Evolutionary conservation across 92 coral and sea anemone species (phyloP).

Genomic region (Umimayanthus kanabou): DNA sequence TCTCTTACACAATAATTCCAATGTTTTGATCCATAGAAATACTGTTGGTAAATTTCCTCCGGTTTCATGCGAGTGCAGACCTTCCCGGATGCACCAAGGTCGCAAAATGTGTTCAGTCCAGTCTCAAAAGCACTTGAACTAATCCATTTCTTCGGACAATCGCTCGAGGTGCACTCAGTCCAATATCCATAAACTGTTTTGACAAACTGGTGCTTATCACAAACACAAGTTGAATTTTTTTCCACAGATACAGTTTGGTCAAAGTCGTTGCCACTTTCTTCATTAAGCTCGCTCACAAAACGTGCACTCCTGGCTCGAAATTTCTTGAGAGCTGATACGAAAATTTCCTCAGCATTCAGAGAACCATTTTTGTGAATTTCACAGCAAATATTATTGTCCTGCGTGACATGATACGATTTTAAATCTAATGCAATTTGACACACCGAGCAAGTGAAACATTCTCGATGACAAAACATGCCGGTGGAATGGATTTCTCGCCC

Average conservation of each 20-base stretch:
- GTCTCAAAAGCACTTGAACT: slow-evolving; percentile 47
- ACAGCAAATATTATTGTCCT: slow-evolving; percentile 26
- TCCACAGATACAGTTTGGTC: neutral
- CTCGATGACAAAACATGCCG: slow-evolving; percentile 30
- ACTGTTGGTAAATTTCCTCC: slow-evolving; percentile 79
- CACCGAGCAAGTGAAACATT: slow-evolving; percentile 39
- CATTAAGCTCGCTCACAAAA: neutral
- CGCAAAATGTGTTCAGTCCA: slow-evolving; percentile 54
- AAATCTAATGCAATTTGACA: slow-evolving; percentile 38
- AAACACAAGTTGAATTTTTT: slow-evolving; percentile 37
- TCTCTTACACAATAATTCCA: slow-evolving; percentile 88
- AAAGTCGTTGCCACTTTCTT: neutral
- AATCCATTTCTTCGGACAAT: slow-evolving; percentile 57
- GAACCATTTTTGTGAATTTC: slow-evolving; percentile 26
- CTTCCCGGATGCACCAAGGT: slow-evolving; percentile 59
- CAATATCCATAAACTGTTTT: slow-evolving; percentile 58
- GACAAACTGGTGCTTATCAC: slow-evolving; percentile 62
- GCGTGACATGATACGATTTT: slow-evolving; percentile 27
- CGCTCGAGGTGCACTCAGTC: slow-evolving; percentile 66
- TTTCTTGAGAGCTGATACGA: slow-evolving; percentile 32
- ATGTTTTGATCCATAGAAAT: slow-evolving; percentile 91
- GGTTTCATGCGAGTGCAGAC: slow-evolving; percentile 51
- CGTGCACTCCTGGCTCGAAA: slow-evolving; percentile 3
- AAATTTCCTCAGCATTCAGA: slow-evolving; percentile 15
- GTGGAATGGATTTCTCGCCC: neutral